Percentiles rank a stretch among this genome's conserved stretches.
Evolutionary conservation across 2,113 vertebrate genomes (phyloP).

Genomic region (Clupea harengus): DNA sequence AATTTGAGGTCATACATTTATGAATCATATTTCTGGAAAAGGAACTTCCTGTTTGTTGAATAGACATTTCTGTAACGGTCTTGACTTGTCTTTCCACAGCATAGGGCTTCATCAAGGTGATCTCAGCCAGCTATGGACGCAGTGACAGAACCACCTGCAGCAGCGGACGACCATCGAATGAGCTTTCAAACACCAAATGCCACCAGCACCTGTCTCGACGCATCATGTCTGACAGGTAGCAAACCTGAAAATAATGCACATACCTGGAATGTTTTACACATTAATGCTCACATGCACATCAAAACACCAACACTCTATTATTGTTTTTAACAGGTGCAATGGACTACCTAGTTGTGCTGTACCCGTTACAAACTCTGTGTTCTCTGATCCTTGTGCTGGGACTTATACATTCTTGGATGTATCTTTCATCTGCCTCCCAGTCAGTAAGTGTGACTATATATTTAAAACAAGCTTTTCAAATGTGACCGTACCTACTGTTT

Average conservation of each 20-base stretch:
- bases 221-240: constrained; percentile 1
- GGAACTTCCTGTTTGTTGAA: background rate
- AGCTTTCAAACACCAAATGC: constrained; percentile 10
- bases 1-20: background rate
- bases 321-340: constrained; percentile 11
- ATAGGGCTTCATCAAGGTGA: background rate
- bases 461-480: no score
- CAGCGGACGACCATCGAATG: background rate
- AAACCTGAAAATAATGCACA: background rate
- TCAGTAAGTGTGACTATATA: no score
- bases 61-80: background rate
- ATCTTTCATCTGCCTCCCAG: background rate
- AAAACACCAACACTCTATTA: background rate
- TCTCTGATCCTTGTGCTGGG: constrained; percentile 23
- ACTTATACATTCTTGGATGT: constrained; percentile 20
- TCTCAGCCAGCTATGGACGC: constrained; percentile 25
- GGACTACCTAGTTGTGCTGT: background rate
- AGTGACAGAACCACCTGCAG: constrained; percentile 7
- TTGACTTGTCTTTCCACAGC: constrained; percentile 6
- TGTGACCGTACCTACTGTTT: no score
- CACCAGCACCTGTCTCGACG: background rate
- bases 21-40: background rate
- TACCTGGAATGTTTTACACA: background rate
- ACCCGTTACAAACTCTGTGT: background rate
- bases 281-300: background rate